Evolutionary conservation across 2,888 invertebrate species (phyloP).

Genomic region (Psylliodes chrysocephalus): DNA sequence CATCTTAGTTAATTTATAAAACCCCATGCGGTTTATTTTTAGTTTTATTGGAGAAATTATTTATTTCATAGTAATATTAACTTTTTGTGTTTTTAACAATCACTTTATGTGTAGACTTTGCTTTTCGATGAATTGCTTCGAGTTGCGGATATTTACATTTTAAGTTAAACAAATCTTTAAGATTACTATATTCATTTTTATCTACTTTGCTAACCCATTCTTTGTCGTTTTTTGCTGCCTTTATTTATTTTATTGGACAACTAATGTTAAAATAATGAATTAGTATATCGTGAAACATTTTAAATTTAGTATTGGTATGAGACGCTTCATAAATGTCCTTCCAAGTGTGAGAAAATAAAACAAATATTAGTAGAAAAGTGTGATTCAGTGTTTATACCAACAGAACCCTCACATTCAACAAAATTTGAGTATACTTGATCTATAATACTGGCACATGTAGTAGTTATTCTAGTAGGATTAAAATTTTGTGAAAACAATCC

Average conservation of each 20-base stretch:
- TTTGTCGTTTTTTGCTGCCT: not conserved
- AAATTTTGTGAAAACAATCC: too few relatives aligned
- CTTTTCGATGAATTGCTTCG: conserved; percentile 3
- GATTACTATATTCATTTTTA: conserved; percentile 1
- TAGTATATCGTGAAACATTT: not conserved
- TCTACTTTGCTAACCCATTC: not conserved
- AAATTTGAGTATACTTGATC: conserved; percentile 15
- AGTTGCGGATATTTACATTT: conserved; percentile 11
- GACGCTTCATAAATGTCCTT: conserved; percentile 9
- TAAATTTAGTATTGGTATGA: conserved; percentile 1
- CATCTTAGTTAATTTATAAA: not conserved
- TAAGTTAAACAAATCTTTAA: conserved; percentile 5
- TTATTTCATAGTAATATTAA: not conserved
- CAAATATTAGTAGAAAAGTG: not conserved
- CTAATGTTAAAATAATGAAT: conserved; percentile 8
- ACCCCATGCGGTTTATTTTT: not conserved
- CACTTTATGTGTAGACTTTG: conserved; percentile 12
- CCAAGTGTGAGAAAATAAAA: conserved; percentile 4
- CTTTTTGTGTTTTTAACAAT: conserved; percentile 18
- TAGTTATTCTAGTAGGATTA: not conserved
- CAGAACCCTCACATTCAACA: conserved; percentile 14
- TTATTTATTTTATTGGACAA: not conserved
- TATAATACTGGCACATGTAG: conserved; percentile 26
- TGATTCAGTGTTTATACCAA: conserved; percentile 19
- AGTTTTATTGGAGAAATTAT: conserved; percentile 4